phyloP scores from a whole-genome alignment of 2,797 vertebrate species.

The Tauraco hartlaubi region DNA sequence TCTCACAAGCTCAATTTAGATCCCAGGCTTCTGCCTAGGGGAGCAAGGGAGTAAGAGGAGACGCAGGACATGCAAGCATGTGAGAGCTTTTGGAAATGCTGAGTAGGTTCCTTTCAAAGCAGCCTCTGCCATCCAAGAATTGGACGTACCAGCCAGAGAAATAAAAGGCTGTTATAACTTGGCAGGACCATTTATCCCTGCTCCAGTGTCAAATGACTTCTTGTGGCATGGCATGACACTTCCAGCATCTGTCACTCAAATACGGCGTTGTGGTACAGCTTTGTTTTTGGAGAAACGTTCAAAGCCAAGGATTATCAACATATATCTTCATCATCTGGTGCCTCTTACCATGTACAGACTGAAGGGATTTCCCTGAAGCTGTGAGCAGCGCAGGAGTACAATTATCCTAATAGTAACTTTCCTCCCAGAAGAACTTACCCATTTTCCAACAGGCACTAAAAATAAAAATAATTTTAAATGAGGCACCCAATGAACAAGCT shows the following conservation, averaged over 20 bases:
- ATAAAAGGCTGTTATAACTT: not conserved
- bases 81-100: not conserved
- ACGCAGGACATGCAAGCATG: rapidly evolving
- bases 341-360: not conserved
- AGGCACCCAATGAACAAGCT: not conserved
- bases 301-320: not conserved
- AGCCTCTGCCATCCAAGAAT: not conserved
- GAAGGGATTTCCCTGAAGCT: conserved; percentile 12
- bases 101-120: not conserved
- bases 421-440: not conserved
- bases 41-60: not conserved
- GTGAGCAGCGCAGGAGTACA: not conserved
- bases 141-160: not conserved
- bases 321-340: conserved; percentile 25
- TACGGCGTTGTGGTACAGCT: not conserved
- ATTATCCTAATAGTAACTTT: conserved; percentile 22
- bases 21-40: not conserved
- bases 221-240: rapidly evolving
- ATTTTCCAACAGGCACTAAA: not conserved
- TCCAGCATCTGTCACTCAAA: not conserved
- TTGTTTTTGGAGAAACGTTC: not conserved
- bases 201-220: not conserved
- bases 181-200: not conserved
- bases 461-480: conserved; percentile 17
- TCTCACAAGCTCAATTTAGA: not conserved